Conservation (phyloP, 2,113 vertebrate genomes). For the Tinamus guttatus region DNA sequence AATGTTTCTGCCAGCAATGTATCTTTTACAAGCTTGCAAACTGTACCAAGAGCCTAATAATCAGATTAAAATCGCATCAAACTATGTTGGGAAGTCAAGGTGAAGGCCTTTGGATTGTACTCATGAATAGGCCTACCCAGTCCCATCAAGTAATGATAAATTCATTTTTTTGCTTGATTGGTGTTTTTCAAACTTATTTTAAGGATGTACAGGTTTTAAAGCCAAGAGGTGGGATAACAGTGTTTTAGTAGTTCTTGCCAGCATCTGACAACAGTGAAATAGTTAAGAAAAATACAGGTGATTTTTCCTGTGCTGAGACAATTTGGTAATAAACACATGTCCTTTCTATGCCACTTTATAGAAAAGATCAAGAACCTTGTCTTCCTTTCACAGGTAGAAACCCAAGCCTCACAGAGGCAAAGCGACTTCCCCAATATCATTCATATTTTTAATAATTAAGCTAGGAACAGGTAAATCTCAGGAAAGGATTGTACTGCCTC, state of each 20-base stretch:
- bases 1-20: conserved; percentile 65
- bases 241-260: conserved; percentile 14
- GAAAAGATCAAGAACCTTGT: background rate
- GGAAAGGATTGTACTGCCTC: background rate
- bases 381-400: background rate
- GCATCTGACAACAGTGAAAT: background rate
- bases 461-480: background rate
- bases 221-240: conserved; percentile 10
- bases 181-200: conserved; percentile 64
- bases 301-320: background rate
- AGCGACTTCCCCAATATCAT: background rate
- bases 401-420: background rate
- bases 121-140: conserved; percentile 56
- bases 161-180: conserved; percentile 48
- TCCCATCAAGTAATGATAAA: conserved; percentile 62
- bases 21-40: conserved; percentile 75
- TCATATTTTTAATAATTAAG: background rate
- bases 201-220: conserved; percentile 32
- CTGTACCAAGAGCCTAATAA: conserved; percentile 68
- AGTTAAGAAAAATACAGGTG: accelerated
- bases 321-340: background rate
- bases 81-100: conserved; percentile 62
- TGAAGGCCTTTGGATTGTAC: conserved; percentile 68
- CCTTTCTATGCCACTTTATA: background rate
- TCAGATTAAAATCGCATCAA: conserved; percentile 76